Percentiles rank a stretch among this genome's conserved stretches.
Conservation (phyloP, 2,113 vertebrate genomes). For the Canis aureus region DNA sequence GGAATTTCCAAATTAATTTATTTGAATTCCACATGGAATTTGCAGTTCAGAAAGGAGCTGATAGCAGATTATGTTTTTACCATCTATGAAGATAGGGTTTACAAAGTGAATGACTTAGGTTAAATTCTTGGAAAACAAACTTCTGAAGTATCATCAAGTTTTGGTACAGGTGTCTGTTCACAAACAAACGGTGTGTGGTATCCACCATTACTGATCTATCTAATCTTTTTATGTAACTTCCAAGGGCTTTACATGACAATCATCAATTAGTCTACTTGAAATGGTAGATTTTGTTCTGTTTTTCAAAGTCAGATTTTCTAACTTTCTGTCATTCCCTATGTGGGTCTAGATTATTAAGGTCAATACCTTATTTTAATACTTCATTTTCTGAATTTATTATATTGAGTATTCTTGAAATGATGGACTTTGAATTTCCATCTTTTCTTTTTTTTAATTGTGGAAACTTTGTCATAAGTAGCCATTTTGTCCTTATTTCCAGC, state of each 20-base stretch:
- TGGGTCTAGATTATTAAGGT: background rate
- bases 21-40: constrained; percentile 74
- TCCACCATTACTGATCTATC: background rate
- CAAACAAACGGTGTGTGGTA: constrained; percentile 57
- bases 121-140: constrained; percentile 59
- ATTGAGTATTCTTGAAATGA: constrained; percentile 41
- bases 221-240: constrained; percentile 33
- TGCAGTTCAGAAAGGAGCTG: constrained; percentile 58
- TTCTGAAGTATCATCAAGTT: constrained; percentile 40
- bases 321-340: constrained; percentile 30
- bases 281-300: background rate
- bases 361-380: background rate
- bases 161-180: constrained; percentile 46
- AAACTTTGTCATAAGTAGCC: background rate
- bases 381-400: background rate
- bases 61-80: constrained; percentile 39
- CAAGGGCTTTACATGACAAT: constrained; percentile 6
- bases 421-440: background rate
- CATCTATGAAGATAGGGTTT: constrained; percentile 64
- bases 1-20: constrained; percentile 82
- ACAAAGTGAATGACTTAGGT: constrained; percentile 55
- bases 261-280: background rate
- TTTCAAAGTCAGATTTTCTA: background rate
- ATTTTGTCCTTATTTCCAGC: background rate
- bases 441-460: background rate